phyloP scores from a whole-genome alignment of 2,888 invertebrate genomes.

The Oscheius onirici region DNA sequence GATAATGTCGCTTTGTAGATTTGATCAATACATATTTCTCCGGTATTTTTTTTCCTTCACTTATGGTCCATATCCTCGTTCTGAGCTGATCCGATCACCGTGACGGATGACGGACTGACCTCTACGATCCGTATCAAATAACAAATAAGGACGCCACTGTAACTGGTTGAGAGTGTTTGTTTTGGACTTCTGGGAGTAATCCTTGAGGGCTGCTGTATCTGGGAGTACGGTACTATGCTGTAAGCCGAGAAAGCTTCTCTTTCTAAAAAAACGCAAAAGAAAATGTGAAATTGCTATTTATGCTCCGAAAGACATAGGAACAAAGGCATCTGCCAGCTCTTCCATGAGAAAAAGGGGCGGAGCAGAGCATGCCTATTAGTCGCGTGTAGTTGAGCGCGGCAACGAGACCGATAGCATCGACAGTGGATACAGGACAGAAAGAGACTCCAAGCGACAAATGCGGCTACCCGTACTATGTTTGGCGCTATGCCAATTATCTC shows the following conservation, averaged over 20 bases:
- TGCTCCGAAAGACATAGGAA: too few relatives aligned
- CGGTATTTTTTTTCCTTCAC: neutral
- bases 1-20: slow-evolving; percentile 20
- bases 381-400: neutral
- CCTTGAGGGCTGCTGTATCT: slow-evolving; percentile 11
- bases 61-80: neutral
- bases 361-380: slow-evolving; percentile 3
- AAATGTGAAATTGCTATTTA: too few relatives aligned
- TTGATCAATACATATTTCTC: slow-evolving; percentile 26
- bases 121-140: slow-evolving; percentile 20
- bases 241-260: neutral
- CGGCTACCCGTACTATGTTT: slow-evolving; percentile 26
- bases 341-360: slow-evolving; percentile 14
- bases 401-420: slow-evolving; percentile 7
- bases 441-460: slow-evolving; percentile 4
- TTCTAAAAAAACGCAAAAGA: too few relatives aligned
- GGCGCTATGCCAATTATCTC: slow-evolving; percentile 33
- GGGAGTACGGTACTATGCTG: neutral
- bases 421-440: too few relatives aligned
- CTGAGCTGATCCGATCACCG: slow-evolving; percentile 14
- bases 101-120: slow-evolving; percentile 11
- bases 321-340: neutral
- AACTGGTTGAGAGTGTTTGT: slow-evolving; percentile 9
- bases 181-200: slow-evolving; percentile 2
- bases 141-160: neutral